Percentiles rank a stretch among this genome's conserved stretches.
These are phyloP conservation scores for Fulmarus glacialis DNA, from an alignment of 2,113 vertebrate genomes.

Conservation along the genomic window DNA sequence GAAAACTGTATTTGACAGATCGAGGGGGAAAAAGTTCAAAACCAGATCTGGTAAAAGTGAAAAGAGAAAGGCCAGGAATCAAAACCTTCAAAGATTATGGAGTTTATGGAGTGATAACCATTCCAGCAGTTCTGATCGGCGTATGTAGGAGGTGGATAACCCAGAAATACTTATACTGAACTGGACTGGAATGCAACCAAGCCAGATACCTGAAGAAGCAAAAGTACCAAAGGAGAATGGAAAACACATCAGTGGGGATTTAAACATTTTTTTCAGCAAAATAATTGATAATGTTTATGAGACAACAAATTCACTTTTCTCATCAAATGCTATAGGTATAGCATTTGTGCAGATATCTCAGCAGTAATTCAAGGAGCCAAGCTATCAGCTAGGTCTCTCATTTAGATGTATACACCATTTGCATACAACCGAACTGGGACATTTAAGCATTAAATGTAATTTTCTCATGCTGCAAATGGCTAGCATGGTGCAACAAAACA, in stretches of 20 bases:
- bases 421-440: neutral
- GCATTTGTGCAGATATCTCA: neutral
- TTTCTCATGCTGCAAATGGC: neutral
- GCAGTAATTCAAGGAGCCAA: neutral
- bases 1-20: neutral
- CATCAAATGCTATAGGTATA: neutral
- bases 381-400: neutral
- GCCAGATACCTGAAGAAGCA: neutral
- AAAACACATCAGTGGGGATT: neutral
- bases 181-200: neutral
- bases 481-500: neutral
- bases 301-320: neutral
- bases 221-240: neutral
- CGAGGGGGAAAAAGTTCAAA: neutral
- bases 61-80: neutral
- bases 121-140: neutral
- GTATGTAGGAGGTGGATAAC: neutral
- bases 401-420: neutral
- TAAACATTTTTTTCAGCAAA: neutral
- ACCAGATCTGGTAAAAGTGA: neutral
- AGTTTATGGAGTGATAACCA: neutral
- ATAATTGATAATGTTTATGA: neutral
- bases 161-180: neutral
- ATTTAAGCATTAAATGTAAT: neutral
- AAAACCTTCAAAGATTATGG: neutral